Evolutionary conservation across 1,140 invertebrate species (phyloP), one percentile per base, ranked within the genome.

Genomic region (Ostrea edulis): DNA sequence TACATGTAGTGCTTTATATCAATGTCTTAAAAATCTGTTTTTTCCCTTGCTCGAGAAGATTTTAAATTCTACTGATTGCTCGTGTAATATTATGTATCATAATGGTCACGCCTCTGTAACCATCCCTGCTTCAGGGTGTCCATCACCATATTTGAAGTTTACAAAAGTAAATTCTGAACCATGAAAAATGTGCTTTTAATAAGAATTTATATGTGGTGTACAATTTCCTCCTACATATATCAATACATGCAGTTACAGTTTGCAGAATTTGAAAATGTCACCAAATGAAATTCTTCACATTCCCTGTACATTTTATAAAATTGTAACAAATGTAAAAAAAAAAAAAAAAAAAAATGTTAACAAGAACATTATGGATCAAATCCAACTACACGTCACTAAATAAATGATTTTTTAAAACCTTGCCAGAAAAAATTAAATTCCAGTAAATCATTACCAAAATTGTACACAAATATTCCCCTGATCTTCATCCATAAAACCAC

Each of bases 161-260:
- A 77, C 5, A 62, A 11, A 77, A 35, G 11, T 8, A 77, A 25
- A 77, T 77, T 14, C 68, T 12, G 8, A 77, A 25, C 35, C 29
- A 29, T 62, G 55, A 62, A 62, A 62, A 62, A 14, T 77, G 68
- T 25, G 14, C 14, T 77, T 44, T 77, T 77, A 77, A 77, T 77
- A 77, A 9, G 55, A 62, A 77, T 77, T 77, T 25, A 77, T 77
- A 77, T 25, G 35, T 77, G 68, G 68, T 77, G 68, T 77, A 77
- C 68, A 77, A 35, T 77, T 62, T 77, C 29, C 68, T 77, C 29
- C 25, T 35, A 62, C 68, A 29, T 3, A 14, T 29, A 25, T 35
- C 14, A 35, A 29, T 29, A n/a, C n/a, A n/a, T n/a, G n/a, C n/a
- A 29, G 11, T 25, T 29, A 29, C 11, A 11, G 68, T 9, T 4